Evolutionary conservation across 2,797 vertebrate species (phyloP).

Genomic region (Orestias chungarensis): DNA sequence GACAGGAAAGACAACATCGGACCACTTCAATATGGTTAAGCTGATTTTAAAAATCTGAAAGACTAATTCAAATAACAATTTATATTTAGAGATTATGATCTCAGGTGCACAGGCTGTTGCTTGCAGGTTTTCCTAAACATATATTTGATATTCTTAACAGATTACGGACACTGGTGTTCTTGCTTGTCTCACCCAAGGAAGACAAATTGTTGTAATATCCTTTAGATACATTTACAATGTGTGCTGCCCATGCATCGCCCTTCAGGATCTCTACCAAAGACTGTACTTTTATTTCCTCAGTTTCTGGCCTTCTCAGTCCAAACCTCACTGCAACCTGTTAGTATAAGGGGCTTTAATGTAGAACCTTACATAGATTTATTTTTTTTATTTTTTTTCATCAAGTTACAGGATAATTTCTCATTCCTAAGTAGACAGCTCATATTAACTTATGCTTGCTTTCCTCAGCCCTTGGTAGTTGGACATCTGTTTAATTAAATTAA

Average conservation of each 20-base stretch:
- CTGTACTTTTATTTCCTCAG: background rate
- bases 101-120: too few species aligned
- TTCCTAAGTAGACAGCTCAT: background rate
- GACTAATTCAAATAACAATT: background rate
- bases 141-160: constrained; percentile 5
- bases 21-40: background rate
- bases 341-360: background rate
- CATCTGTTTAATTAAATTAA: background rate
- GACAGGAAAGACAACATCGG: background rate
- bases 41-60: background rate
- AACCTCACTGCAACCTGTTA: background rate
- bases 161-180: background rate
- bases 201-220: constrained; percentile 1
- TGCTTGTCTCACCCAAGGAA: background rate
- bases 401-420: background rate
- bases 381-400: background rate
- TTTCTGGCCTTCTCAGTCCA: background rate
- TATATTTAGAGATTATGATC: constrained; percentile 3
- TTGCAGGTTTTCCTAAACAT: background rate
- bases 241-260: background rate
- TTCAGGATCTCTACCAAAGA: background rate
- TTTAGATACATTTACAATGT: background rate
- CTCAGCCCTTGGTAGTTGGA: too few species aligned
- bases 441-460: background rate
- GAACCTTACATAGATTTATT: background rate